These are phyloP conservation scores for Galeopterus variegatus DNA, from an alignment of 2,113 vertebrate species.

Conservation along the genomic window DNA sequence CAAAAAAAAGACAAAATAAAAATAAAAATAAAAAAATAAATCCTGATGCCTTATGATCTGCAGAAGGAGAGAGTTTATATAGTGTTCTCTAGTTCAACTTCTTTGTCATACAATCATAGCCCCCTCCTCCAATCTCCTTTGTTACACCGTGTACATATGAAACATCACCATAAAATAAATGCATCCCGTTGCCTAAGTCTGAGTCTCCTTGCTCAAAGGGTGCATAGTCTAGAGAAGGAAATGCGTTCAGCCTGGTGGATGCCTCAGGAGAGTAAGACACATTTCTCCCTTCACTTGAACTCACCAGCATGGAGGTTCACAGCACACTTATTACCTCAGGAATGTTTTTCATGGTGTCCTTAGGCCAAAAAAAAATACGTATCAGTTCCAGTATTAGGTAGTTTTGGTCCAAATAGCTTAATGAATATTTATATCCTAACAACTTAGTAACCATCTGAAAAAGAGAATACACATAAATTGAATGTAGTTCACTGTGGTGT, in stretches of 20 bases:
- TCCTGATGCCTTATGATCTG: background rate
- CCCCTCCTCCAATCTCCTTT: background rate
- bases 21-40: too few species aligned
- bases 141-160: background rate
- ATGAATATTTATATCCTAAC: background rate
- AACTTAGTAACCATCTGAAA: too few species aligned
- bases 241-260: too few species aligned
- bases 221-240: background rate
- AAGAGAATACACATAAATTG: rapidly evolving
- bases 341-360: too few species aligned
- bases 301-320: background rate
- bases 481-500: background rate
- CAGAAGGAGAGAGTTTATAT: background rate
- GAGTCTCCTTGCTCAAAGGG: background rate
- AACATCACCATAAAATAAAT: background rate
- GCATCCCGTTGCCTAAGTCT: background rate
- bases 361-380: background rate
- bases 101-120: background rate
- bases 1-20: too few species aligned
- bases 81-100: background rate
- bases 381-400: background rate
- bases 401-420: background rate
- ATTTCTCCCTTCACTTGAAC: background rate
- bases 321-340: too few species aligned
- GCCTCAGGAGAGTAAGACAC: background rate